Percentiles rank a stretch among this genome's conserved stretches.
phyloP scores from a whole-genome alignment of 2,797 vertebrate genomes.

The Ceryle rudis region DNA sequence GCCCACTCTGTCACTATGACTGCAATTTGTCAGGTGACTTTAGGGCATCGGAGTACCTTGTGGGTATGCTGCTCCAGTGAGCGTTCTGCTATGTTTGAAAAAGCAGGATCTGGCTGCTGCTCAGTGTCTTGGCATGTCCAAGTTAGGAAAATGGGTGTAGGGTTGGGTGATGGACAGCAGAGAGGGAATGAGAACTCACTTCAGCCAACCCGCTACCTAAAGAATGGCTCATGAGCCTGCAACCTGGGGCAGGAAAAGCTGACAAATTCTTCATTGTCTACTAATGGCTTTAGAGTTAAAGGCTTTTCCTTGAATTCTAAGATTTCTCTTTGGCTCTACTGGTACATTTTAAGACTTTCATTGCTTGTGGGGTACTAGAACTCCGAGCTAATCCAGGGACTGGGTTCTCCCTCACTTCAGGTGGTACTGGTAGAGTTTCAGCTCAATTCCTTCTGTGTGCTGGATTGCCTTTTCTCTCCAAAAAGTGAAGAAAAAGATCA shows the following conservation, averaged over 20 bases:
- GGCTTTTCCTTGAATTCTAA: background rate
- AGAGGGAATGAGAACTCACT: background rate
- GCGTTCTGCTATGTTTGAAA: background rate
- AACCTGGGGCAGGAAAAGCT: background rate
- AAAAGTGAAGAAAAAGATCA: background rate
- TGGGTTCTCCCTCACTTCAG: background rate
- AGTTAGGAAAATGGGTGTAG: rapidly evolving
- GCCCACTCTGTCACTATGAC: background rate
- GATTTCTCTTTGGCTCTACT: background rate
- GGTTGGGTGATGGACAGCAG: background rate
- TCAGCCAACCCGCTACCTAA: background rate
- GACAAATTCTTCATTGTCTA: background rate
- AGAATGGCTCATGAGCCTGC: background rate
- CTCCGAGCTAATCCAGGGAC: too few relatives aligned
- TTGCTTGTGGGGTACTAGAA: rapidly evolving
- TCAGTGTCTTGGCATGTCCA: background rate
- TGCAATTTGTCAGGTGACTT: background rate
- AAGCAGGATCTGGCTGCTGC: background rate
- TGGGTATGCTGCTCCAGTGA: rapidly evolving
- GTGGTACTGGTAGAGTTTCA: background rate
- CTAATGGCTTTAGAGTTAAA: background rate
- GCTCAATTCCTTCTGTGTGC: background rate
- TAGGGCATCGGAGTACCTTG: background rate
- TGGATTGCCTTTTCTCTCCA: background rate
- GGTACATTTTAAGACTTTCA: background rate